Base-by-base conservation (phyloP, 2,797 vertebrate species). In the Poeciliopsis turneri region DNA sequence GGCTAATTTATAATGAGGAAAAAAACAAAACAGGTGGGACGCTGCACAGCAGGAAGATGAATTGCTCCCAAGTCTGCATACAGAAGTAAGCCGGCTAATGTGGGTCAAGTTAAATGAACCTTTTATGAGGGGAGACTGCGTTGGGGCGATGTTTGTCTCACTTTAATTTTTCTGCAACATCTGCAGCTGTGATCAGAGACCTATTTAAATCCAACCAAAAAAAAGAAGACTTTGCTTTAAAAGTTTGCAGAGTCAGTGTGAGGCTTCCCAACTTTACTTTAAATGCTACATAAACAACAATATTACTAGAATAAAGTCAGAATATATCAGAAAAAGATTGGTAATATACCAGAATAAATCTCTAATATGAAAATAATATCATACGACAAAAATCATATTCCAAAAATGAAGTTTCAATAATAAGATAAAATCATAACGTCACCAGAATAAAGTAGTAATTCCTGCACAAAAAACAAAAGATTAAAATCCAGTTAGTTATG, bases 1-100 rank as follows among this genome's bases (percentile, higher is more conserved):
- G 59, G 78, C 80, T 51, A 53, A 74, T 78, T 79, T 72, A 71
- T 78, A 82, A 87, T 79, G 61, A 87, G 74, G 80, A 78, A 11
- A 11, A 76, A 46, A 33, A 28, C 23, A 39, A 53, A 25, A 23
- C 33, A 43, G 68, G 8, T 78, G 71, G 46, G 33, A 64, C 36
- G 55, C 18, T 18, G 28, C 20, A 33, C 30, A 33, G 20, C 33
- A 5, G 39, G 25, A 51, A 2, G 39, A 71, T 69, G 51, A 59
- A 78, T 66, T 57, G n/a, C 51, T 76, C 46, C 16, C 51, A 33
- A 30, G 55, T 78, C 66, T 61, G 74, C 74, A 79, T 15, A 36
- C 15, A 73, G 20, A 69, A 69, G 43, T 33, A 61, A n/a, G 6
- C 30, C 8, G 5, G 41, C 33, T 76, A 46, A 64, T 28, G 33